Base-by-base conservation (phyloP, 1,140 invertebrate genomes). In the Musca vetustissima region DNA sequence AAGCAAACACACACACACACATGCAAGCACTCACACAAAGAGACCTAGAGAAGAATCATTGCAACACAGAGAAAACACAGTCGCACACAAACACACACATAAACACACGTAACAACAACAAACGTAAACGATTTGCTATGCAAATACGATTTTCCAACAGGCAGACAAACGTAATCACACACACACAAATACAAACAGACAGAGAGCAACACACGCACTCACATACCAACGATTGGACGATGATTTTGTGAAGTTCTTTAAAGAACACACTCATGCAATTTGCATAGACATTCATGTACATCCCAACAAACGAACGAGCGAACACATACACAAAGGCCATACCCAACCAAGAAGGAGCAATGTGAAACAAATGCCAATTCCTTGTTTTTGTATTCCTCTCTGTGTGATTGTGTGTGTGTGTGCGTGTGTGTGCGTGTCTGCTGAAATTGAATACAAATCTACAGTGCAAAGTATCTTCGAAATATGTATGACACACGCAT, bases 51-150 rank as follows among this genome's bases (percentile, higher is more conserved):
- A 17, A 28, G 28, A 61, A 61, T 17, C 28, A 61, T 17, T 21
- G 36, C 32, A 61, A 61, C 28, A 36, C 57, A 59, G 32, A 59
- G n/a, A 32, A 32, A 24, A 32, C 32, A 13, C 36, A 43, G 3
- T 28, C 8, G 28, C 11, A 9, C 11, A 43, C 11, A 43, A 43
- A 43, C 1, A 13, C 36, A 43, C 32, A 28, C 15, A 8, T 15
- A 59, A 25, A 28, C 28, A 61, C 49, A 22, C 19, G 6, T 4
- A 17, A 43, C n/a, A 21, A 17, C 4, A 36, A 36, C 11, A 43
- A 61, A 61, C 28, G 36, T 61, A 61, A 61, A 61, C 57, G 57
- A 61, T 61, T 61, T 61, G 57, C 57, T 61, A 61, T 61, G 57
- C 57, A 61, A 61, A 61, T 61, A 61, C 32, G 57, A 61, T 61